phyloP scores from a whole-genome alignment of 2,888 invertebrate genomes.

The Charanyca ferruginea region DNA sequence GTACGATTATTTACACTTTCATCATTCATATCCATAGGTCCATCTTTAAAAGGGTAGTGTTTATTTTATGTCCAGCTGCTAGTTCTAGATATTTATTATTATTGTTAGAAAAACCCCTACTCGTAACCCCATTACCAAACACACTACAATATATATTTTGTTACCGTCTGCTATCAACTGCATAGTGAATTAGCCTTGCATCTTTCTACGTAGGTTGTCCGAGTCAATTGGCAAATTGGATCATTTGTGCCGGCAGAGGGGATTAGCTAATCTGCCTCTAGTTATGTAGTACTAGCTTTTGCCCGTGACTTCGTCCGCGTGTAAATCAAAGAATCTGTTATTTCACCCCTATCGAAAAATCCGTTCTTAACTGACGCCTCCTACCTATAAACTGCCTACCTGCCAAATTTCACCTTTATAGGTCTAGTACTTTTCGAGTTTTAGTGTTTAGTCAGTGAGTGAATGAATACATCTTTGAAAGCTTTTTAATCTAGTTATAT shows the following conservation, averaged over 20 bases:
- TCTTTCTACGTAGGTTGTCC: constrained; percentile 48
- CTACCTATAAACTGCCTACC: too few species aligned
- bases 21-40: too few species aligned
- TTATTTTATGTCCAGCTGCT: neutral
- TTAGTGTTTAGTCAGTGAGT: too few species aligned
- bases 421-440: too few species aligned
- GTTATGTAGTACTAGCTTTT: constrained; percentile 16
- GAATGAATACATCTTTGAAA: too few species aligned
- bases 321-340: neutral
- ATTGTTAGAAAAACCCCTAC: neutral
- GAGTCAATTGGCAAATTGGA: constrained; percentile 57
- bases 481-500: constrained; percentile 37
- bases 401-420: too few species aligned
- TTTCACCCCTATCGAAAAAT: too few species aligned
- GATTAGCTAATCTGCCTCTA: constrained; percentile 39
- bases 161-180: constrained; percentile 31
- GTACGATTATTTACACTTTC: too few species aligned
- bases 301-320: neutral
- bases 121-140: neutral
- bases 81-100: neutral
- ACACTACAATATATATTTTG: neutral
- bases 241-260: constrained; percentile 45
- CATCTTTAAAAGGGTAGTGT: neutral
- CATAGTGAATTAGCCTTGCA: constrained; percentile 47
- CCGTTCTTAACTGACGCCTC: too few species aligned